A percentile compares a stretch with the other conserved stretches of the same genome.
Conservation (phyloP, 23 tunicate species). For the Ascidia mentula region DNA sequence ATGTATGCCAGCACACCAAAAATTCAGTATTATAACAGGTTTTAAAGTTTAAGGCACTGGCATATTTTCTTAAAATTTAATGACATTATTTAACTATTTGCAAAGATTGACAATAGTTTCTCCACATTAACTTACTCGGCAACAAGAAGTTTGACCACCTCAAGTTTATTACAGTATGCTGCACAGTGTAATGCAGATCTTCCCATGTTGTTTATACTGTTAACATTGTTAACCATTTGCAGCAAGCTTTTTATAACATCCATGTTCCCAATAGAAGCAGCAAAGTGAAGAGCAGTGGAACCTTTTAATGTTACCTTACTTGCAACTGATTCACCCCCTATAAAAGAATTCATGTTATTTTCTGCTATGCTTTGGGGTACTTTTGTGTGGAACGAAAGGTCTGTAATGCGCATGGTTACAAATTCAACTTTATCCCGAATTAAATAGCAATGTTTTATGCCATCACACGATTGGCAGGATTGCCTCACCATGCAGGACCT, state of each 20-base stretch:
- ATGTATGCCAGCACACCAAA: too few relatives aligned
- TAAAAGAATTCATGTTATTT: too few relatives aligned
- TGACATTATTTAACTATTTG: too few relatives aligned
- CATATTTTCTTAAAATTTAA: too few relatives aligned
- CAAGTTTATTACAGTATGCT: slow-evolving; percentile 15
- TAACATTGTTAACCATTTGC: background rate
- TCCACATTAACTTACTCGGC: slow-evolving; percentile 13
- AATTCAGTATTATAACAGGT: background rate
- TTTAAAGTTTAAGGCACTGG: background rate
- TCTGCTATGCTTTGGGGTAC: too few relatives aligned
- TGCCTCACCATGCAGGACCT: too few relatives aligned
- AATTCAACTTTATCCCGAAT: background rate
- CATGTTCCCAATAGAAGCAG: slow-evolving; percentile 12
- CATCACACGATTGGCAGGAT: too few relatives aligned
- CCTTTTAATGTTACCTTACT: background rate
- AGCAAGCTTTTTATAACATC: slow-evolving; percentile 2
- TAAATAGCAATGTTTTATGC: background rate
- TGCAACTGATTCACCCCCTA: background rate
- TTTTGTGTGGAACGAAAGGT: background rate
- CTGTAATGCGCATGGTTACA: background rate
- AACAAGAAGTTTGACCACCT: slow-evolving; percentile 16
- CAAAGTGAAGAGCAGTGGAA: slow-evolving; percentile 24
- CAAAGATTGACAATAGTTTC: too few relatives aligned
- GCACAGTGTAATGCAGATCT: slow-evolving; percentile 29
- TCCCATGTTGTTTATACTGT: slow-evolving; percentile 14